Evolutionary conservation across 2,113 vertebrate genomes (phyloP).

Genomic region (Irena cyanogastra): DNA sequence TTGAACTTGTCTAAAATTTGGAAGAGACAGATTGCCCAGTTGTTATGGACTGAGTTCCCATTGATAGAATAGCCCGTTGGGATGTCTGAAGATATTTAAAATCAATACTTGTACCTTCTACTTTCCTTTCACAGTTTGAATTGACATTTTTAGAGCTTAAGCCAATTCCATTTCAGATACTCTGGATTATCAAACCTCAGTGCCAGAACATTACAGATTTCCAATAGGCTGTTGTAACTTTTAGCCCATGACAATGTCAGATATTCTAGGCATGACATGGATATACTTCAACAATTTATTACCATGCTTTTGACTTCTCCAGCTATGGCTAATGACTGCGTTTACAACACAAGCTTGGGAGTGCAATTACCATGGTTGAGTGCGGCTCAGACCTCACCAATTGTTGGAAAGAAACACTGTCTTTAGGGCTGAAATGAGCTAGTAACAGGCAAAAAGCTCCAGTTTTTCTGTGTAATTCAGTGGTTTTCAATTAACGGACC

Average conservation of each 20-base stretch:
- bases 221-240: not conserved
- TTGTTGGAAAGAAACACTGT: not conserved
- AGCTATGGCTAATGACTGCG: not conserved
- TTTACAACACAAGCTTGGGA: not conserved
- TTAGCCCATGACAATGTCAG: too few species aligned
- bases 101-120: not conserved
- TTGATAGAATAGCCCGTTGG: not conserved
- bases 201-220: not conserved
- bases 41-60: not conserved
- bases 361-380: not conserved
- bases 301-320: not conserved
- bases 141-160: not conserved
- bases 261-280: not conserved
- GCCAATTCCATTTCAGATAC: not conserved
- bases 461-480: not conserved
- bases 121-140: not conserved
- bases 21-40: not conserved
- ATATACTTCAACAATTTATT: not conserved
- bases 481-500: not conserved
- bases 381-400: not conserved
- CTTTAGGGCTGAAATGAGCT: not conserved
- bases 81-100: not conserved
- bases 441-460: not conserved
- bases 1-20: not conserved
- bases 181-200: not conserved